A percentile compares a stretch with the other conserved stretches of the same genome.
Conservation (phyloP, 1,140 invertebrate species). For the Oryctes rhinoceros region DNA sequence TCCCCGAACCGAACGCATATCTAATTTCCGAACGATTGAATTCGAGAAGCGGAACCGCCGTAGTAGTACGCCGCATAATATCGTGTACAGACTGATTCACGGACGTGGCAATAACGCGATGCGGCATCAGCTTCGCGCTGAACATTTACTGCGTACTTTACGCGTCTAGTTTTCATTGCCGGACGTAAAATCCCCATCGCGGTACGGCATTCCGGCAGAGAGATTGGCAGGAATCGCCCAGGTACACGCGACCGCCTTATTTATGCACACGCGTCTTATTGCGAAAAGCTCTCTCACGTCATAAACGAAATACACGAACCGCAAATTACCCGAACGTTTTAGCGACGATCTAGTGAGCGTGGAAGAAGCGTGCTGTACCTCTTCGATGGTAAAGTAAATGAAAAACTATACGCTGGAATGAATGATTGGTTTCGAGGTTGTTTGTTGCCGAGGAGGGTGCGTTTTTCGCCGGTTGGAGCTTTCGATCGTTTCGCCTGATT, state of each 20-base stretch:
- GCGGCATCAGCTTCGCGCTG: neutral
- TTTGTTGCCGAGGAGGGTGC: neutral
- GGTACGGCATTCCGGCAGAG: neutral
- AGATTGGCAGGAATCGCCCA: neutral
- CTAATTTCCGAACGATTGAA: slow-evolving; percentile 14
- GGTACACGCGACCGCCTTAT: neutral
- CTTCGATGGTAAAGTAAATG: neutral
- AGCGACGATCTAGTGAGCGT: neutral
- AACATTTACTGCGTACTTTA: slow-evolving; percentile 13
- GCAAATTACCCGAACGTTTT: neutral
- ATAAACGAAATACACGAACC: neutral
- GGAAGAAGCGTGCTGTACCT: neutral
- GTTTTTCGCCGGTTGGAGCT: neutral
- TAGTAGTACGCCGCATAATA: neutral
- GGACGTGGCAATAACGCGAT: neutral
- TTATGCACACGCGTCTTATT: neutral
- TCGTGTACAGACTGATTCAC: neutral
- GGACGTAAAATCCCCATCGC: neutral
- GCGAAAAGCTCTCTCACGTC: neutral
- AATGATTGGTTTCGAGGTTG: neutral
- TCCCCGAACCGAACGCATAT: neutral
- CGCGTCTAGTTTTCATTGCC: slow-evolving; percentile 28
- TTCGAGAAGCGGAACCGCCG: neutral
- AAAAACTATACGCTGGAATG: neutral
- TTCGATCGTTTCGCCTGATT: neutral